phyloP scores from a whole-genome alignment of 2,888 invertebrate genomes.

The Phania funesta region DNA sequence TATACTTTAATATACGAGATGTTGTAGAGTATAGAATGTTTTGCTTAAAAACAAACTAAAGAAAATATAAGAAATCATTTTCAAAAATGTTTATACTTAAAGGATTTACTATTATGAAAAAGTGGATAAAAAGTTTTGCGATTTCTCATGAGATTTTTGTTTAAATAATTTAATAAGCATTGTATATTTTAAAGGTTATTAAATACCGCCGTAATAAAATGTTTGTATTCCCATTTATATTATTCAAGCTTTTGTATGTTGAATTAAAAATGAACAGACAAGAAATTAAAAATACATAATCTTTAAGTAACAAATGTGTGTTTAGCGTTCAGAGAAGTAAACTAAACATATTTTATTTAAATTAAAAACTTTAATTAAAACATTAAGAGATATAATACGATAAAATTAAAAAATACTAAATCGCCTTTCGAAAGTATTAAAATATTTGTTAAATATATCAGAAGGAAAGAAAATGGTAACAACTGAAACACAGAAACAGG shows the following conservation, averaged over 20 bases:
- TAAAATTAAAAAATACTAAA: constrained; percentile 15
- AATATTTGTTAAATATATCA: background rate
- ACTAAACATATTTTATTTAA: background rate
- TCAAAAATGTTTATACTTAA: no score
- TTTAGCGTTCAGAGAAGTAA: background rate
- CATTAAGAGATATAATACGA: constrained; percentile 2
- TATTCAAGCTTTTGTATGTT: background rate
- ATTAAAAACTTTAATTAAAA: background rate
- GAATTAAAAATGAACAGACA: background rate
- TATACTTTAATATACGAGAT: no score
- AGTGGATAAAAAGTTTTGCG: no score
- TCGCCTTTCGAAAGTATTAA: background rate
- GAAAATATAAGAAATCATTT: no score
- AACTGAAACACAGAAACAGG: background rate
- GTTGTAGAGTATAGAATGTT: no score
- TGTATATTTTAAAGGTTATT: background rate
- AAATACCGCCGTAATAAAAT: background rate
- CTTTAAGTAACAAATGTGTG: background rate
- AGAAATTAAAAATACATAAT: background rate
- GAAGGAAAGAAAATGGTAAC: no score
- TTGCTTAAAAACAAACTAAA: no score
- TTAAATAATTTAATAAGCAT: no score
- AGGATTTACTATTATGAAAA: no score
- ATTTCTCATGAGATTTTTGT: no score
- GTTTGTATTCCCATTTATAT: background rate